Percentiles rank a stretch among this genome's conserved stretches.
These are phyloP conservation scores for Pagrus major DNA, from an alignment of 2,113 vertebrate genomes.

Conservation along the genomic window DNA sequence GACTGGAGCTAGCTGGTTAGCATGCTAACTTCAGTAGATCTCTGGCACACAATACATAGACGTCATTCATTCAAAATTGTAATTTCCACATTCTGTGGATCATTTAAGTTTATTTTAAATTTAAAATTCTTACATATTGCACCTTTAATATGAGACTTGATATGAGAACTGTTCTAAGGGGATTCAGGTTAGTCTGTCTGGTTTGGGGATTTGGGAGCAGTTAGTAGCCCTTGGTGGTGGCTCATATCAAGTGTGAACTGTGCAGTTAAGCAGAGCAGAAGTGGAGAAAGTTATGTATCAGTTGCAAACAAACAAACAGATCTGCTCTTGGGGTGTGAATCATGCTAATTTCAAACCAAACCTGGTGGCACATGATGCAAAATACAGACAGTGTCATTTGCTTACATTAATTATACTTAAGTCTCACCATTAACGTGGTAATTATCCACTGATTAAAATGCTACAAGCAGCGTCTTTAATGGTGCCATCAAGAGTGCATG, in stretches of 20 bases:
- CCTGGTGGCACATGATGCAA: neutral
- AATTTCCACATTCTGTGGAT: too few relatives aligned
- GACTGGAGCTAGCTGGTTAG: too few relatives aligned
- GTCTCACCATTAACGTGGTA: neutral
- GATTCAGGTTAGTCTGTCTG: neutral
- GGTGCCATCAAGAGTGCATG: neutral
- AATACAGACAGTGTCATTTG: neutral
- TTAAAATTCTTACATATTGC: too few relatives aligned
- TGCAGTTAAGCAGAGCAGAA: constrained; percentile 2
- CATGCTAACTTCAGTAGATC: too few relatives aligned
- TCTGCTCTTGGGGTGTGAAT: neutral
- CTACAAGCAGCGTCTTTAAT: constrained; percentile 18
- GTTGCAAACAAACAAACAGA: neutral
- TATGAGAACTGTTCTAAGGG: neutral
- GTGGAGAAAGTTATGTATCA: neutral
- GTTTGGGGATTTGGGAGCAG: constrained; percentile 23
- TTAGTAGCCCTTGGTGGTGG: constrained; percentile 24
- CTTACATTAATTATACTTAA: neutral
- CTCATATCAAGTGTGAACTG: constrained; percentile 5
- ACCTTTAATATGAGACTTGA: neutral
- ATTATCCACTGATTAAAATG: constrained; percentile 19
- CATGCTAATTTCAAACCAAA: neutral
- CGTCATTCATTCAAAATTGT: too few relatives aligned
- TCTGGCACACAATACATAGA: too few relatives aligned
- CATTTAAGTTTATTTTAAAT: too few relatives aligned